Conservation (phyloP, 2,888 invertebrate genomes). For the Gortyna flavago region DNA sequence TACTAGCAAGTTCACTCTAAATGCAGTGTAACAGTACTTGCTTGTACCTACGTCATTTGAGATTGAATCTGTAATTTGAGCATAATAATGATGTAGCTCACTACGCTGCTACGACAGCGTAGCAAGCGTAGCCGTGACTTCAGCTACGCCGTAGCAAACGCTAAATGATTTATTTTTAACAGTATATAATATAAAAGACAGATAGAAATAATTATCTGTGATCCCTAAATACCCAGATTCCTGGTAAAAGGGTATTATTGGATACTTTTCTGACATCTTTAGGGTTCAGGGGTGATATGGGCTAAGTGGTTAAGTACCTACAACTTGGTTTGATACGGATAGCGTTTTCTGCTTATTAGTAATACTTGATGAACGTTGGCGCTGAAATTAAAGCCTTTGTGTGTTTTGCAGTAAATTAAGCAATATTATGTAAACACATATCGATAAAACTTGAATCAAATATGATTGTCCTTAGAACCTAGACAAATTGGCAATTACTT, state of each 20-base stretch:
- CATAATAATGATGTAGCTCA: no score
- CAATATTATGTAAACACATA: neutral
- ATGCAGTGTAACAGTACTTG: no score
- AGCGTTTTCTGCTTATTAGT: neutral
- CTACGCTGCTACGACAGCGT: neutral
- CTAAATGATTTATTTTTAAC: neutral
- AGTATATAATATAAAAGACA: neutral
- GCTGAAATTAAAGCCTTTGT: neutral
- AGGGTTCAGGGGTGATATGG: slow-evolving; percentile 14
- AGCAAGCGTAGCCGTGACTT: slow-evolving; percentile 5
- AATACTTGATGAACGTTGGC: neutral
- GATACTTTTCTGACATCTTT: slow-evolving; percentile 22
- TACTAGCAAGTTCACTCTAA: no score
- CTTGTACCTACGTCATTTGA: no score
- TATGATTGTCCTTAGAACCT: no score
- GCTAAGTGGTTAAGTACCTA: neutral
- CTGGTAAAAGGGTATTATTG: slow-evolving; percentile 10
- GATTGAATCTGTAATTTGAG: no score
- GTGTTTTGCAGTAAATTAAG: neutral
- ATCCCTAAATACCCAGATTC: neutral
- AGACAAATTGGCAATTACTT: neutral
- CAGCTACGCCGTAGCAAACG: slow-evolving; percentile 8
- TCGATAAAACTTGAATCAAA: neutral
- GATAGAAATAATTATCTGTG: neutral
- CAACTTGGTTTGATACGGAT: neutral